Percentiles rank a stretch among this genome's conserved stretches.
These are phyloP conservation scores for Epinephelus moara DNA, from an alignment of 2,113 vertebrate genomes.

Conservation along the genomic window DNA sequence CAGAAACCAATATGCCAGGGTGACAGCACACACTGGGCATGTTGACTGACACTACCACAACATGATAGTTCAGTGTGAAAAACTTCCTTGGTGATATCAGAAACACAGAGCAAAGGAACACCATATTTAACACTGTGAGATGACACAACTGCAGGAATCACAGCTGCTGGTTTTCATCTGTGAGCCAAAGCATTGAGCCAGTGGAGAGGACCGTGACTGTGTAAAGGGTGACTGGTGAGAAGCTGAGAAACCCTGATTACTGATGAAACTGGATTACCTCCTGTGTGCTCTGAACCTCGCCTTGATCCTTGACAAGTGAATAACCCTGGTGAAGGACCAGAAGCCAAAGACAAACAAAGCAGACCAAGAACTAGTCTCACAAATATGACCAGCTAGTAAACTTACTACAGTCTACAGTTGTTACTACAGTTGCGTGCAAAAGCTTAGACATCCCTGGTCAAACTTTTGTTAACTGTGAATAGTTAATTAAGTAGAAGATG, in stretches of 20 bases:
- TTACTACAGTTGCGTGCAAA: no score
- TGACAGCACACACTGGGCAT: neutral
- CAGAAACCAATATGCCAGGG: no score
- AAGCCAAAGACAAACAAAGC: neutral
- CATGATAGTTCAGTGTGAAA: neutral
- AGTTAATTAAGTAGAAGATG: no score
- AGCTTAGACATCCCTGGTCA: no score
- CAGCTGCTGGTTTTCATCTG: neutral
- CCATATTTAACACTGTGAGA: neutral
- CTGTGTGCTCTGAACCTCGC: neutral
- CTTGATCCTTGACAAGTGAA: neutral
- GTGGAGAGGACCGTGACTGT: neutral
- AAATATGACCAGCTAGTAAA: neutral
- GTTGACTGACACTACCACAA: no score
- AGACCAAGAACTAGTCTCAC: neutral
- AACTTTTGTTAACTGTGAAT: no score
- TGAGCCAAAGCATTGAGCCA: neutral
- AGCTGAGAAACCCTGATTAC: neutral
- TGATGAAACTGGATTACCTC: neutral
- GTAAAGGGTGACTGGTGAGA: neutral
- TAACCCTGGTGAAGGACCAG: neutral
- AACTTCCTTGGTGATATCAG: neutral
- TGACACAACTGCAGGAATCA: neutral
- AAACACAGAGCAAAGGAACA: neutral
- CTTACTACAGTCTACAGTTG: no score